Conservation (phyloP, 2,797 vertebrate genomes). For the Premnoplex brunnescens region DNA sequence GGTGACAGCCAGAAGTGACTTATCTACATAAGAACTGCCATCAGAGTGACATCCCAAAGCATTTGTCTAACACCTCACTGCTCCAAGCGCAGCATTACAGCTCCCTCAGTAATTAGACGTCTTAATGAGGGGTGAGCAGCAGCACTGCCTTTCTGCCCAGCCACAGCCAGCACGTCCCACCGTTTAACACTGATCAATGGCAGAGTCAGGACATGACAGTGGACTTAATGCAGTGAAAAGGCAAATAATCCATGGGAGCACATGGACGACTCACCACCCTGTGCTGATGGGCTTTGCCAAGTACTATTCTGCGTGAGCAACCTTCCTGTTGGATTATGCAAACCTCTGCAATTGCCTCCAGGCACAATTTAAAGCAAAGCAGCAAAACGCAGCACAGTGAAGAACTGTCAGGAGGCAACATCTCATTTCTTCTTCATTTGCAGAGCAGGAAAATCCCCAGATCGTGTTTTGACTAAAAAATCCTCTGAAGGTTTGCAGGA, state of each 20-base stretch:
- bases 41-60: not conserved
- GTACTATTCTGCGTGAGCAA: not conserved
- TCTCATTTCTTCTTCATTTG: not conserved
- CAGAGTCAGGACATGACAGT: not conserved
- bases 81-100: not conserved
- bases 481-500: not conserved
- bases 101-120: not conserved
- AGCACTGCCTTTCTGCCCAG: not conserved
- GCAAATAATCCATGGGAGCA: not conserved
- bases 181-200: not conserved
- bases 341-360: not conserved
- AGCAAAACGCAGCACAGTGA: not conserved
- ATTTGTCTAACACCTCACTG: not conserved
- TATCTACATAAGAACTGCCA: not conserved
- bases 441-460: slow-evolving; percentile 9
- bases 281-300: not conserved
- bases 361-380: slow-evolving; percentile 24
- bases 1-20: slow-evolving; percentile 26
- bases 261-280: fast-evolving
- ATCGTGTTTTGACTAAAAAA: not conserved
- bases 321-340: not conserved
- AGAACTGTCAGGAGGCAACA: not conserved
- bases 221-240: not conserved
- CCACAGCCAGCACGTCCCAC: not conserved
- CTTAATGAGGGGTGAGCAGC: not conserved